Evolutionary conservation across 1,140 invertebrate species (phyloP).

Genomic region (Penaeus japonicus): DNA sequence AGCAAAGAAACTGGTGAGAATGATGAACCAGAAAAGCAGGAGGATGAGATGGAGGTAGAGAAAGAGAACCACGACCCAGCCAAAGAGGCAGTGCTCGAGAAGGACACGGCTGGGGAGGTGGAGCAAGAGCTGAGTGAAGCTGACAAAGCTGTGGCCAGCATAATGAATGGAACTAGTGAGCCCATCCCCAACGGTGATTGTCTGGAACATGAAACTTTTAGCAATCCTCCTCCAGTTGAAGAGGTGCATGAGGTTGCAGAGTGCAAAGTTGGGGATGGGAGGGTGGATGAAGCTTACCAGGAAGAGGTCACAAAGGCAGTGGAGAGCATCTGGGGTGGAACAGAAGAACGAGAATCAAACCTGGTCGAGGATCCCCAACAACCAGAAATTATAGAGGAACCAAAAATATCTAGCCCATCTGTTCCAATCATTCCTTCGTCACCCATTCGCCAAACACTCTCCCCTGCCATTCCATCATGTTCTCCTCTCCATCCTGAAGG

Average conservation of each 20-base stretch:
- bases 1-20: slow-evolving; percentile 19
- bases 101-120: slow-evolving; percentile 2
- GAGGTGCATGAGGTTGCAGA: slow-evolving; percentile 42
- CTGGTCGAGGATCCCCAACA: slow-evolving; percentile 16
- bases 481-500: slow-evolving; percentile 1
- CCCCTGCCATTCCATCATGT: slow-evolving; percentile 16
- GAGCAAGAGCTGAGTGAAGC: slow-evolving; percentile 56
- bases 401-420: slow-evolving; percentile 24
- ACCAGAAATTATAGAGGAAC: slow-evolving; percentile 47
- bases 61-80: slow-evolving; percentile 32
- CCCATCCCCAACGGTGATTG: slow-evolving; percentile 26
- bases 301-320: slow-evolving; percentile 58
- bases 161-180: slow-evolving; percentile 52
- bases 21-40: background rate
- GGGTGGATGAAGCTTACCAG: slow-evolving; percentile 55
- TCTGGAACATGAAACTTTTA: slow-evolving; percentile 34
- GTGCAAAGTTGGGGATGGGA: slow-evolving; percentile 41
- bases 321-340: slow-evolving; percentile 55
- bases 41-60: slow-evolving; percentile 33
- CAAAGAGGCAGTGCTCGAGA: slow-evolving; percentile 2
- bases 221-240: slow-evolving; percentile 25
- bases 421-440: background rate
- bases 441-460: background rate
- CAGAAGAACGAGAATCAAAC: slow-evolving; percentile 37
- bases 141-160: slow-evolving; percentile 58